A percentile compares a stretch with the other conserved stretches of the same genome.
Conservation (phyloP, 2,888 invertebrate genomes). For the Amiota minor region DNA sequence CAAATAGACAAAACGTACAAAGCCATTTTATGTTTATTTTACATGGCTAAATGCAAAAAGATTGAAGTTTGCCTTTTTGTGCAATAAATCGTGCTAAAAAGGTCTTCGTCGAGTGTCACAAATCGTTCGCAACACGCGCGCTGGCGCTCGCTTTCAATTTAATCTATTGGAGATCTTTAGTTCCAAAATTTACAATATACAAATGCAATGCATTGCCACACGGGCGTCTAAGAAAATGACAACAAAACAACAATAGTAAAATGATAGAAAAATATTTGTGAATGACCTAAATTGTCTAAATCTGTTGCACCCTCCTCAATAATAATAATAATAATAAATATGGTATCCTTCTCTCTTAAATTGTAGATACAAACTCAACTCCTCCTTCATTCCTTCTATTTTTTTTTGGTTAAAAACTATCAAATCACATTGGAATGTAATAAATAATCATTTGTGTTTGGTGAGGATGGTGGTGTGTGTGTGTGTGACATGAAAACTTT, state of each 20-base stretch:
- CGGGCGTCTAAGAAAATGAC: conserved; percentile 16
- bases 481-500: conserved; percentile 14
- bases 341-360: neutral
- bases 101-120: conserved; percentile 71
- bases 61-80: conserved; percentile 42
- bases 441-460: too few relatives aligned
- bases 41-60: neutral
- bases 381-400: too few relatives aligned
- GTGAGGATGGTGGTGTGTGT: neutral
- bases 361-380: neutral
- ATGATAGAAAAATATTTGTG: neutral
- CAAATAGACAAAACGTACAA: conserved; percentile 31
- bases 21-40: conserved; percentile 48
- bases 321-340: neutral
- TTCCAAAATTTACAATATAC: neutral
- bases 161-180: conserved; percentile 11
- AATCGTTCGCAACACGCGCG: conserved; percentile 7
- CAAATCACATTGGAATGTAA: too few relatives aligned
- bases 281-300: conserved; percentile 15
- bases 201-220: conserved; percentile 10
- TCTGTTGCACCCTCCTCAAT: conserved; percentile 19
- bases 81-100: conserved; percentile 73
- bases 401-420: neutral
- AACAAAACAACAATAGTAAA: neutral
- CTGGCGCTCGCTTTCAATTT: neutral